These are phyloP conservation scores for Papilio elwesi DNA, from an alignment of 2,888 invertebrate species.

Conservation along the genomic window DNA sequence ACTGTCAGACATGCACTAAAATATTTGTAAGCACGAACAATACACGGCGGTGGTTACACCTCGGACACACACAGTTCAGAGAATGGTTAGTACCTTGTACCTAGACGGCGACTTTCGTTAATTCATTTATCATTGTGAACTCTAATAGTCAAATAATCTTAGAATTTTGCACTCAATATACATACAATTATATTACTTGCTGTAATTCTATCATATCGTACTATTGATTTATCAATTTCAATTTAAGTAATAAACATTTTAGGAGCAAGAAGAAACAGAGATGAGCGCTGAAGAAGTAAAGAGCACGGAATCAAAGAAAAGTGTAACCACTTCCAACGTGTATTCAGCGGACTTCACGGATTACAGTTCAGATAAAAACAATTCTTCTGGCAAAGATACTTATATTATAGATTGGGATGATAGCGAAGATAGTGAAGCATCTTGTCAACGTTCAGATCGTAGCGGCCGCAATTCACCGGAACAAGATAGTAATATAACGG, in stretches of 20 bases:
- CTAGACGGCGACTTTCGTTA: background rate
- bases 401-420: conserved; percentile 70
- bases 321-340: conserved; percentile 68
- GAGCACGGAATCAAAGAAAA: conserved; percentile 75
- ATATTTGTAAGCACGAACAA: conserved; percentile 71
- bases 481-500: conserved; percentile 36
- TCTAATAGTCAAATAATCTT: background rate
- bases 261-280: conserved; percentile 72
- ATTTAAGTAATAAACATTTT: conserved; percentile 38
- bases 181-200: background rate
- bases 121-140: background rate
- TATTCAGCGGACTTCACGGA: conserved; percentile 75
- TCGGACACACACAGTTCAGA: background rate
- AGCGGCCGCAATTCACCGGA: conserved; percentile 54
- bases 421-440: conserved; percentile 66
- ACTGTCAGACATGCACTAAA: conserved; percentile 75
- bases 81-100: conserved; percentile 58
- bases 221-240: background rate
- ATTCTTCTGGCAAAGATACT: conserved; percentile 73
- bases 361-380: conserved; percentile 68
- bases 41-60: conserved; percentile 60
- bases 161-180: background rate
- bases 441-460: conserved; percentile 51
- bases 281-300: conserved; percentile 68
- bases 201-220: background rate